phyloP scores from a whole-genome alignment of 1,140 invertebrate genomes.

The Grapholita molesta region DNA sequence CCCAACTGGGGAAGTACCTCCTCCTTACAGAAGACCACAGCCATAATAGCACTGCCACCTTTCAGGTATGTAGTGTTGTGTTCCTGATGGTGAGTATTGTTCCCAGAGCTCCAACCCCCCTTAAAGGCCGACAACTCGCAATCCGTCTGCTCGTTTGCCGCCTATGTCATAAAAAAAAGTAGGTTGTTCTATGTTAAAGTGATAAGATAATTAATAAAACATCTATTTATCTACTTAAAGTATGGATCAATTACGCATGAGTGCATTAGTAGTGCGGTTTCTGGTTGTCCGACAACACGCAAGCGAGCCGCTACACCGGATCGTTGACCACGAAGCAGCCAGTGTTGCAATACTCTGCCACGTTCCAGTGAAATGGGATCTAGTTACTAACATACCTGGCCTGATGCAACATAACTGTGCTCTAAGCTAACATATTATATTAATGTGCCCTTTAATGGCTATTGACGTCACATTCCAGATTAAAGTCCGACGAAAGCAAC shows the following conservation, averaged over 20 bases:
- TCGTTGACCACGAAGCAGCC: constrained; percentile 23
- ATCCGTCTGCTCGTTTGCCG: no score
- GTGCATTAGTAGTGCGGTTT: not conserved
- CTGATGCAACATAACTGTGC: not conserved
- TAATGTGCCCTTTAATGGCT: not conserved
- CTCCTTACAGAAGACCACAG: no score
- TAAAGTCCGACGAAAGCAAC: not conserved
- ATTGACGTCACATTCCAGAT: not conserved
- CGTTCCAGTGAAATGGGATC: constrained; percentile 26
- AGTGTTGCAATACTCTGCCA: constrained; percentile 24
- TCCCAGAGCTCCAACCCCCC: no score
- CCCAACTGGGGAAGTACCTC: no score
- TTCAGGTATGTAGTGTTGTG: no score
- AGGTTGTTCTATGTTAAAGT: no score
- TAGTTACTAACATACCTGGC: constrained; percentile 13
- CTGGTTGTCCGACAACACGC: not conserved
- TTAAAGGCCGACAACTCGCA: no score
- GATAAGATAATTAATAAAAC: not conserved
- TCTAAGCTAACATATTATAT: not conserved
- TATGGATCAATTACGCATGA: not conserved
- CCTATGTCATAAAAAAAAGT: no score
- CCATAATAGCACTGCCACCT: no score
- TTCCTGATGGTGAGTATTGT: no score
- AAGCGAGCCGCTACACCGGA: constrained; percentile 4
- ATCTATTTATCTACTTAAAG: not conserved